Evolutionary conservation across 2,113 vertebrate species (phyloP), one percentile per base, ranked within the genome.

Genomic region (Percopsis transmontana): DNA sequence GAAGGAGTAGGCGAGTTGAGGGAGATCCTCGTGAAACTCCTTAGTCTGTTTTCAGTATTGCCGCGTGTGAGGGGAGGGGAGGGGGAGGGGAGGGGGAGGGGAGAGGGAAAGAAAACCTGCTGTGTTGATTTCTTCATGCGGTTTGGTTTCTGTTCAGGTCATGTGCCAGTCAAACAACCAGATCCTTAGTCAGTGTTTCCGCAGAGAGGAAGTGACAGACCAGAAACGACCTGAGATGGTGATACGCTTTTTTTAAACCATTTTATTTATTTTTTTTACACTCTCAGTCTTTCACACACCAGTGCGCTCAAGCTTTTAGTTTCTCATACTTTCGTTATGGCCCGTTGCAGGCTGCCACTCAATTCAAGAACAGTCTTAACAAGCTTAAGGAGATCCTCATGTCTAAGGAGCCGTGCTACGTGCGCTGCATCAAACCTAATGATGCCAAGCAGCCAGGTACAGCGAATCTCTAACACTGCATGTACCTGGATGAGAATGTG

Each of bases 361-460:
- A 98, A 88, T 99, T 99, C 85, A 99, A 97, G 88, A 94, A 94
- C 87, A 99, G 96, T 79, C 91, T 99, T 67, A 81, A 93, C 72
- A 96, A 96, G 75, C 93, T 99, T 0, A 96, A 96, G 91, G 97
- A 99, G 81, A 98, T 98, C 64, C 93, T 99, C 55, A 95, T 94
- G 94, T 98, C 95, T 21, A 99, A 99, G 88, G 95, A 99, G 24
- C 97, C 97, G 0, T 97, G 96, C 5, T 99, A 99, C 23, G 87
- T 99, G 24, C 96, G 97, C 61, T 99, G 97, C 81, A 96, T 99
- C 68, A 98, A 99, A 84, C 97, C 97, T 0, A 99, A 99, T 8
- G 96, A 99, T 24, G 91, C 92, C 56, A 99, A 99, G 76, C 96
- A 97, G 87, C 89, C 97, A 33, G 94, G 97, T 98, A 92, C 59